phyloP scores from a whole-genome alignment of 2,113 vertebrate species.

The Pao palembangensis region DNA sequence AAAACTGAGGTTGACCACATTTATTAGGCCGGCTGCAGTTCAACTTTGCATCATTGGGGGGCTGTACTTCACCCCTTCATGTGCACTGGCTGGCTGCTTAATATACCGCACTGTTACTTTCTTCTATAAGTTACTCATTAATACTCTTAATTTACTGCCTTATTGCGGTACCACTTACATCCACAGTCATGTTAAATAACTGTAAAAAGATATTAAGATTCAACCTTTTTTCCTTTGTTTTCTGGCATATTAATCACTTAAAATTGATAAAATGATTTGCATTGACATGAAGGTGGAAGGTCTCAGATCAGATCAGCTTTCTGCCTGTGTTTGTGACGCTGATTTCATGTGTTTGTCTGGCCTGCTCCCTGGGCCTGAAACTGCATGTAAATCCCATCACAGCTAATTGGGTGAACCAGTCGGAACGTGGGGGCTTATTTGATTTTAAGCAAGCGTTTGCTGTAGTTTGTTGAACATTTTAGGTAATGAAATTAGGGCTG shows the following conservation, averaged over 20 bases:
- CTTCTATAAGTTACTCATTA: no score
- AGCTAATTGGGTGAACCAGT: constrained; percentile 56
- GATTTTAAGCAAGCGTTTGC: constrained; percentile 76
- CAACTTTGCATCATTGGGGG: constrained; percentile 35
- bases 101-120: neutral
- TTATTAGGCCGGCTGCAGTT: constrained; percentile 28
- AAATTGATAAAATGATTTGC: no score
- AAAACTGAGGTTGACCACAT: no score
- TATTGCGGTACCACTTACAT: no score
- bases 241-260: neutral
- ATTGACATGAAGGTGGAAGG: neutral
- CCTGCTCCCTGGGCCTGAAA: neutral
- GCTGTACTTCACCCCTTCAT: constrained; percentile 14
- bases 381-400: constrained; percentile 53
- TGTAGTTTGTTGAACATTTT: constrained; percentile 78
- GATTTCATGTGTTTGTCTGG: neutral
- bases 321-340: neutral
- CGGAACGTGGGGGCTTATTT: constrained; percentile 65
- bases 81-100: neutral
- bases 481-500: constrained; percentile 76
- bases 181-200: neutral
- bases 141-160: no score
- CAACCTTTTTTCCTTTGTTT: neutral
- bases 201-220: neutral
- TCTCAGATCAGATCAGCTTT: neutral